Percentiles rank a stretch among this genome's conserved stretches.
These are phyloP conservation scores for Meleagris gallopavo DNA, from an alignment of 2,113 vertebrate genomes.

Conservation along the genomic window DNA sequence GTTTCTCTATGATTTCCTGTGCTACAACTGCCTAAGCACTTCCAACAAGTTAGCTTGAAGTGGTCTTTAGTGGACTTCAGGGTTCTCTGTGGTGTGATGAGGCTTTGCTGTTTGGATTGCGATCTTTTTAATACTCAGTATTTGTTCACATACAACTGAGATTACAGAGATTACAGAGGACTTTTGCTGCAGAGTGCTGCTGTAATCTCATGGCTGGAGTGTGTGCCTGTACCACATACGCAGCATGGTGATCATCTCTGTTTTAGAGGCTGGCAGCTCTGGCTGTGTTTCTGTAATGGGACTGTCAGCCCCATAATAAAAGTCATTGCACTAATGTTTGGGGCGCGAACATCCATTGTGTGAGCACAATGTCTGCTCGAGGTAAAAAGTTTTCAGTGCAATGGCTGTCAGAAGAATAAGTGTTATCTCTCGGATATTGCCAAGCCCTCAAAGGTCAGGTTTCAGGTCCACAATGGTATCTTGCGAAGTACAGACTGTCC, in stretches of 20 bases:
- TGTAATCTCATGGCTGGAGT: background rate
- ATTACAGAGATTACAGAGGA: conserved; percentile 11
- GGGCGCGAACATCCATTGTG: conserved; percentile 1
- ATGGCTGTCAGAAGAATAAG: conserved; percentile 56
- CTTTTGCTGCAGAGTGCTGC: background rate
- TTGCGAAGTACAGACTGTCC: background rate
- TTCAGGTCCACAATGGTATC: conserved; percentile 48
- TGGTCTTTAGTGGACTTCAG: conserved; percentile 17
- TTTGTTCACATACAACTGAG: background rate
- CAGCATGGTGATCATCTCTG: background rate
- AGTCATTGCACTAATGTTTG: background rate
- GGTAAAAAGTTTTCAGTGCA: background rate
- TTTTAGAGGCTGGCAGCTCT: conserved; percentile 16
- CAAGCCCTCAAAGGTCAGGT: conserved; percentile 7
- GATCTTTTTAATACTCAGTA: background rate
- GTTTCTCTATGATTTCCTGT: conserved; percentile 45
- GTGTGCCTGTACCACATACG: background rate
- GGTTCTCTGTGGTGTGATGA: background rate
- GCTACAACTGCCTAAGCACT: conserved; percentile 17
- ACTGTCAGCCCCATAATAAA: conserved; percentile 23
- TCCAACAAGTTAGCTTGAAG: background rate
- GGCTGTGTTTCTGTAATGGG: conserved; percentile 11
- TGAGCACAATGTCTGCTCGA: conserved; percentile 19
- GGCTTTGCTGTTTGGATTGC: background rate
- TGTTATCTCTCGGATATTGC: conserved; percentile 44